These are phyloP conservation scores for Clarias macrocephalus DNA, from an alignment of 2,113 vertebrate species.

Conservation along the genomic window DNA sequence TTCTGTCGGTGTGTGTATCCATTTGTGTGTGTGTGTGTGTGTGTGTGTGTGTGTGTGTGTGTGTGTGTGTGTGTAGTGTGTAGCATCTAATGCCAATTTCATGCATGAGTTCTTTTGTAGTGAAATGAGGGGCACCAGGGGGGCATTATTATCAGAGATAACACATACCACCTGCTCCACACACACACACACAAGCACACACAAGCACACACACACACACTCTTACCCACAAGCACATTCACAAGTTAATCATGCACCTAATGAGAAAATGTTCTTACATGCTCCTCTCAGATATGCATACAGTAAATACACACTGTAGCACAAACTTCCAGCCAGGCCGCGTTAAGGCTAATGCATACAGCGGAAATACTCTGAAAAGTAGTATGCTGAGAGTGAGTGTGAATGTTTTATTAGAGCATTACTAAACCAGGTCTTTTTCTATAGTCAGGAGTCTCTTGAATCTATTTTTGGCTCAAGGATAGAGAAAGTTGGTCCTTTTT, in stretches of 20 bases:
- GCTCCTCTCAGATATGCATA: neutral
- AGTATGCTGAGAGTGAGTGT: slow-evolving; percentile 53
- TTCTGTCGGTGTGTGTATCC: slow-evolving; percentile 30
- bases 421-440: slow-evolving; percentile 60
- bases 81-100: slow-evolving; percentile 73
- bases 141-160: slow-evolving; percentile 62
- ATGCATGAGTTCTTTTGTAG: slow-evolving; percentile 60
- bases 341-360: slow-evolving; percentile 67
- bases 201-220: slow-evolving; percentile 34
- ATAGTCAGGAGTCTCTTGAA: slow-evolving; percentile 64
- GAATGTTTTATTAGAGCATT: slow-evolving; percentile 68
- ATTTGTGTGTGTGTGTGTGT: slow-evolving; percentile 33
- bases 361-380: slow-evolving; percentile 67
- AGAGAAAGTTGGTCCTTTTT: slow-evolving; percentile 3
- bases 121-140: slow-evolving; percentile 45
- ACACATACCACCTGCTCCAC: slow-evolving; percentile 48
- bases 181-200: slow-evolving; percentile 41
- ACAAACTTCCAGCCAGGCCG: slow-evolving; percentile 38
- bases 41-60: neutral
- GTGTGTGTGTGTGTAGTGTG: slow-evolving; percentile 19
- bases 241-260: slow-evolving; percentile 25
- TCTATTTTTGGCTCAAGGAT: slow-evolving; percentile 50
- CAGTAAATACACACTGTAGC: slow-evolving; percentile 16
- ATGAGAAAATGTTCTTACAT: slow-evolving; percentile 22
- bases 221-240: slow-evolving; percentile 23